Evolutionary conservation across 2,113 vertebrate genomes (phyloP), one percentile per base, ranked within the genome.

Genomic region (Rhineura floridana): DNA sequence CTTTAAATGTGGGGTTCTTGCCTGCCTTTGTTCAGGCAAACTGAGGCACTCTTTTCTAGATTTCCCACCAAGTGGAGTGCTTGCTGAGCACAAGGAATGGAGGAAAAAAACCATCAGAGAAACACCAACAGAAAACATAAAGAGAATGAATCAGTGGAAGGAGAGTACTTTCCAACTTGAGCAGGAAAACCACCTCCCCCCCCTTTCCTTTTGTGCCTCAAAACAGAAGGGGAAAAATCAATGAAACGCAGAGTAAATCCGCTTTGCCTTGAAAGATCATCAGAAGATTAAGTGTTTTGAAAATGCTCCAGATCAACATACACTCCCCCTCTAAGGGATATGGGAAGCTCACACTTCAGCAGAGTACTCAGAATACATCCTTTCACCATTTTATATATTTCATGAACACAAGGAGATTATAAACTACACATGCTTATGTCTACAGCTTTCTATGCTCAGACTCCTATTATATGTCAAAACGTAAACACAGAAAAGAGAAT

Each of bases 401-500:
- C 73, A 36, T 48, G 42, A 48, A 76, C 36, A 59, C 52, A 55
- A 59, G 15, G 36, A 5, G 4, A 44, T 28, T 39, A 84, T 33
- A 73, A 72, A 86, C 44, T 42, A 65, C 52, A 65, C 17, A 50
- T 8, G 8, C 7, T 39, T 72, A 23, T 46, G 42, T 48, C 8
- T 63, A 77, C 30, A 63, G 3, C 10, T 48, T 15, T 11, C 23
- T 23, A 62, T 75, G 33, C 6, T 33, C 42, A 65, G 39, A 36
- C 30, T 25, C 19, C 59, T 25, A 63, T 46, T 33, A 85, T 46
- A 28, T 59, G 52, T 7, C 50, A 85, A 42, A 85, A 59, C 12
- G 13, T 36, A 85, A 48, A 76, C 8, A 76, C 19, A 39, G 46
- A 72, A 87, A 90, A 72, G 52, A 83, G 84, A 90, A 89, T 67